phyloP scores from a whole-genome alignment of 64 coral and sea anemone species.

The Orbicella faveolata region DNA sequence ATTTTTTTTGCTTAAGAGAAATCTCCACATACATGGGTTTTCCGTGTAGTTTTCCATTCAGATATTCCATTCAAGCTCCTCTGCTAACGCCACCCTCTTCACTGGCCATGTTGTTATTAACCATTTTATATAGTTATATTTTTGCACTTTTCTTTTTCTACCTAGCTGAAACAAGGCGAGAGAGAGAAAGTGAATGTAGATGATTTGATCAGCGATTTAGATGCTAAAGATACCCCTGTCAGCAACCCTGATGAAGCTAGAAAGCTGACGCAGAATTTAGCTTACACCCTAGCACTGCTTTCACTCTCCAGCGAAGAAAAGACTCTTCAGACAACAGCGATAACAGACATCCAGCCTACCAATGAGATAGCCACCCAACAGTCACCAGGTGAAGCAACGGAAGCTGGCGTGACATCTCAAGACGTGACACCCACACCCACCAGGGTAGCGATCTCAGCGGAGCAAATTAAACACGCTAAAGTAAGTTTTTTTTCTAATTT shows the following conservation, averaged over 20 bases:
- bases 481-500: background rate
- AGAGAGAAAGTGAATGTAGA: constrained; percentile 5
- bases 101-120: background rate
- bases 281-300: constrained; percentile 2
- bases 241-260: constrained; percentile 16
- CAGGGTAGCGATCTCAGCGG: background rate
- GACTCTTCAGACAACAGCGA: background rate
- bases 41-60: no score
- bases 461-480: background rate
- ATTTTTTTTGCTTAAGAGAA: no score
- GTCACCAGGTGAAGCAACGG: background rate
- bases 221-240: background rate
- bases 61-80: no score
- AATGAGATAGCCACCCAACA: background rate
- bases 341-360: background rate
- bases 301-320: background rate
- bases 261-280: background rate
- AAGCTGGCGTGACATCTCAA: background rate
- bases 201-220: background rate
- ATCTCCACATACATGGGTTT: no score
- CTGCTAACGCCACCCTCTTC: background rate
- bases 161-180: background rate
- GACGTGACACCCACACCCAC: background rate
- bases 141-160: background rate
- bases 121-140: background rate